A percentile compares a stretch with the other conserved stretches of the same genome.
Conservation (phyloP, 2,113 vertebrate genomes). For the Philantomba maxwellii region DNA sequence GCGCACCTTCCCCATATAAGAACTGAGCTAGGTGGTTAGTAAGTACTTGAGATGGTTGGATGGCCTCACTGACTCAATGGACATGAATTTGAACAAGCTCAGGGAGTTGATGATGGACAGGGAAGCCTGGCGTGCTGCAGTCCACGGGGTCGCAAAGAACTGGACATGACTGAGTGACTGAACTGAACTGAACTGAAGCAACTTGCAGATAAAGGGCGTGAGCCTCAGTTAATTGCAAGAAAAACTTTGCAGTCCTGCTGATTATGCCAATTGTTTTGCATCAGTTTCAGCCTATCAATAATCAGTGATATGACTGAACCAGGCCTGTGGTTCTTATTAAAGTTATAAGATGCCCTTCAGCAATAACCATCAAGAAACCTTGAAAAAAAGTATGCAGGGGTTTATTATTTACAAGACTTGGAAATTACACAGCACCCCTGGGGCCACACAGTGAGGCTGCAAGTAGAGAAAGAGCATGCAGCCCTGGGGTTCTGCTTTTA, state of each 20-base stretch:
- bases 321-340: background rate
- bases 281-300: background rate
- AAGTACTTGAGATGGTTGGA: background rate
- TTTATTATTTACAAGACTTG: background rate
- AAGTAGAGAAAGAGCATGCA: background rate
- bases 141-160: background rate
- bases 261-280: background rate
- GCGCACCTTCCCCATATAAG: background rate
- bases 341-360: background rate
- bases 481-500: background rate
- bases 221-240: background rate
- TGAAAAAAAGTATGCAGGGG: background rate
- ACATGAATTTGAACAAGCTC: background rate
- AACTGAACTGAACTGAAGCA: background rate
- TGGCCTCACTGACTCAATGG: background rate
- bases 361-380: background rate
- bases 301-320: background rate
- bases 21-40: background rate
- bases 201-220: background rate
- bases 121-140: background rate
- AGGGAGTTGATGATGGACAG: background rate
- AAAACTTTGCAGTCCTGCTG: background rate
- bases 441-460: background rate
- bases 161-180: background rate
- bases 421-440: background rate